phyloP scores from a whole-genome alignment of 2,113 vertebrate genomes.

The Corythaeola cristata region DNA sequence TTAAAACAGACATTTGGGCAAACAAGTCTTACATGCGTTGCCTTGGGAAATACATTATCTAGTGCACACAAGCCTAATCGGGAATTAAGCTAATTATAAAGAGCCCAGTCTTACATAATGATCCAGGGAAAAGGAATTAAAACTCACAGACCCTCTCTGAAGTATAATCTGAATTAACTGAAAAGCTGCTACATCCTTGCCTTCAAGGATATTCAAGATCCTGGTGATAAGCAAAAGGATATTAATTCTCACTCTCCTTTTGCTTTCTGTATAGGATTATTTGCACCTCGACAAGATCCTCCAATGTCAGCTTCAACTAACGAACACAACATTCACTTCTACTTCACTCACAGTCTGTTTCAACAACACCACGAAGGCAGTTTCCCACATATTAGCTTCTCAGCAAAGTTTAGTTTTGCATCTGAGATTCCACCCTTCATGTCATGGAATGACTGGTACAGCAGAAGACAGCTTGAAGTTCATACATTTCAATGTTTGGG shows the following conservation, averaged over 20 bases:
- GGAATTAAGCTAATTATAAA: constrained; percentile 53
- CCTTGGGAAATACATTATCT: constrained; percentile 20
- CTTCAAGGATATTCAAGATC: constrained; percentile 23
- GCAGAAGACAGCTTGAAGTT: background rate
- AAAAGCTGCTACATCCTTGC: constrained; percentile 5
- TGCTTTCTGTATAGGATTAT: background rate
- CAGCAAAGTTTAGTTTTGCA: background rate
- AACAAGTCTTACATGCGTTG: background rate
- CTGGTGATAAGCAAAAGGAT: background rate
- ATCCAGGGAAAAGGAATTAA: constrained; percentile 38
- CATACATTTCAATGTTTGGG: background rate
- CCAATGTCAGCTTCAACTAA: background rate
- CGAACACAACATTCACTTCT: background rate
- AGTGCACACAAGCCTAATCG: background rate
- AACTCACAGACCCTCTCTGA: background rate
- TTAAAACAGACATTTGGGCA: background rate
- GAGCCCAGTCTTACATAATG: background rate
- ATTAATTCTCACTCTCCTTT: background rate
- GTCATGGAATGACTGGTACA: background rate
- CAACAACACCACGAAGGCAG: background rate
- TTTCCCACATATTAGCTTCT: background rate
- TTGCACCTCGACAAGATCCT: background rate
- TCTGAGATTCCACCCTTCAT: background rate
- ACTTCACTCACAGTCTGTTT: background rate
- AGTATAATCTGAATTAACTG: constrained; percentile 20